Conservation (phyloP, 30 jellyfish, hydroid and myxozoan genomes). For the Pseudorhiza aurosa region DNA sequence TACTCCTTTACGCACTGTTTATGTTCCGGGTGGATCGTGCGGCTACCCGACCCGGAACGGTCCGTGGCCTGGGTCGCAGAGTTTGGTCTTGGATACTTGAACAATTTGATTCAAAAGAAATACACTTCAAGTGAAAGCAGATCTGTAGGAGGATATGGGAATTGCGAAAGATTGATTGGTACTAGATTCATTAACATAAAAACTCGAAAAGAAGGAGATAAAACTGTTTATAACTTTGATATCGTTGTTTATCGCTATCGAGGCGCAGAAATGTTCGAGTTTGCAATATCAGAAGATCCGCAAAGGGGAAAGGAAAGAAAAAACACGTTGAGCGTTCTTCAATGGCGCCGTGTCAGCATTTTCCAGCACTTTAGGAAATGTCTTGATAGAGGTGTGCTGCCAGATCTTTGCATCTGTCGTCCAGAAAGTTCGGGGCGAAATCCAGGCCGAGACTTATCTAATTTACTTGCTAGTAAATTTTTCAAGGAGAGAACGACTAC, state of each 20-base stretch:
- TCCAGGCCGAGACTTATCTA: conserved; percentile 87
- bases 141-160: conserved; percentile 78
- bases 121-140: neutral
- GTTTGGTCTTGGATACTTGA: conserved; percentile 87
- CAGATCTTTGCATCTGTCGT: conserved; percentile 91
- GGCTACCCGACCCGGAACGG: conserved; percentile 69
- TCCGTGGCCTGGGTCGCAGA: conserved; percentile 94
- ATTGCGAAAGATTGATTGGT: conserved; percentile 95
- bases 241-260: conserved; percentile 80
- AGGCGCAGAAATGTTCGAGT: conserved; percentile 91
- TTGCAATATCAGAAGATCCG: conserved; percentile 58
- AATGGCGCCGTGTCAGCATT: conserved; percentile 97
- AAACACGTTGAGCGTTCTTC: conserved; percentile 40
- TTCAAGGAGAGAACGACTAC: conserved; percentile 63
- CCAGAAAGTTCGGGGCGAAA: conserved; percentile 84
- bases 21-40: conserved; percentile 74
- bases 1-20: conserved; percentile 90
- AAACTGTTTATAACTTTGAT: conserved; percentile 64
- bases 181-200: conserved; percentile 72
- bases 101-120: conserved; percentile 50
- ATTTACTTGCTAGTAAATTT: conserved; percentile 61
- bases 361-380: conserved; percentile 94
- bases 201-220: conserved; percentile 28
- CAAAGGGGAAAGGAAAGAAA: neutral
- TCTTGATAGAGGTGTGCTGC: conserved; percentile 70